Evolutionary conservation across 2,113 vertebrate genomes (phyloP), one percentile per base, ranked within the genome.

Genomic region (Ageneiosus marmoratus): DNA sequence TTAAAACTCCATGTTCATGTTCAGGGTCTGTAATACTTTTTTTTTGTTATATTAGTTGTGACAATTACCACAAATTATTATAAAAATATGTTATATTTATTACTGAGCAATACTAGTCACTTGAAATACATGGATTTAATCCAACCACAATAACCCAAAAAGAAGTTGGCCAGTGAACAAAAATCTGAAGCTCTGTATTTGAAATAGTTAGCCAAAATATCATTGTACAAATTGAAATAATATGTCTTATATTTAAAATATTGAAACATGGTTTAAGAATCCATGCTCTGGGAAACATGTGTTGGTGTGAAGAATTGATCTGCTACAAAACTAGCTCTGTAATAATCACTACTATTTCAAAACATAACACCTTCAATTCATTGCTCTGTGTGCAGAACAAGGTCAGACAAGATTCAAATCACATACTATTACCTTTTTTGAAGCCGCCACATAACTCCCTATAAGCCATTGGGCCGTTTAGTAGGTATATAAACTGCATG

Each of bases 401-500:
- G 46, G 77, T 34, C 77, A 65, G 32, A 80, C 79, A 3, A 56
- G 50, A 24, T 58, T 55, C 13, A 55, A 55, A 55, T 55, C 34
- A 58, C 12, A 41, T n/a, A 56, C 20, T 22, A 11, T 20, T 34
- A 22, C 29, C 34, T 34, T 27, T 37, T 51, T 3, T 56, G 48
- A 70, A 70, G 67, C 67, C 41, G 15, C 46, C 46, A 50, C 46
- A 73, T 50, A n/a, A 73, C 27, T 73, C 46, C 18, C 44, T 29
- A 74, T 50, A 50, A 62, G 27, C 44, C 76, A 78, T 37, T 48
- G 1, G 41, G 24, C 50, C 48, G n/a, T n/a, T 62, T 75, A 67
- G 29, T 55, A 37, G 51, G 70, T 18, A 67, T 41, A 80, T 85
- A 87, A 83, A 87, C 83, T 77, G n/a, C 41, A 58, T 29, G n/a